A percentile compares a stretch with the other conserved stretches of the same genome.
Evolutionary conservation across 2,888 invertebrate species (phyloP).

Genomic region (Tanytarsus gracilentus): DNA sequence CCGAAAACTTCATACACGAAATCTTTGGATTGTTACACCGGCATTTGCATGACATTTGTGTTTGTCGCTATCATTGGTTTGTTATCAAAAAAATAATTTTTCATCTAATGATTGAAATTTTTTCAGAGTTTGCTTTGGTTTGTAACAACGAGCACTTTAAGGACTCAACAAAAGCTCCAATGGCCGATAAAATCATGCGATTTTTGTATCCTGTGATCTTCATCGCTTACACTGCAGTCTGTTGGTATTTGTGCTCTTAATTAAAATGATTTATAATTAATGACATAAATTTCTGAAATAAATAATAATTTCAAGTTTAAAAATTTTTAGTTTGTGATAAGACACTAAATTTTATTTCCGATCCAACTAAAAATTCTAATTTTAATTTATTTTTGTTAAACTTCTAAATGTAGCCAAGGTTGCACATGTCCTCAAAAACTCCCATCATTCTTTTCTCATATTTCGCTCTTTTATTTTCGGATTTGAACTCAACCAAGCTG

Average conservation of each 20-base stretch:
- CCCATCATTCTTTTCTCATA: slow-evolving; percentile 36
- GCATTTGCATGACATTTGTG: background rate
- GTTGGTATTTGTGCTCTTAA: too few species aligned
- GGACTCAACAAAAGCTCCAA: background rate
- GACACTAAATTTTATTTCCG: too few species aligned
- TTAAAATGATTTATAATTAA: too few species aligned
- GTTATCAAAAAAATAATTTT: background rate
- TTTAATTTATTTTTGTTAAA: too few species aligned
- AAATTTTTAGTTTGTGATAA: too few species aligned
- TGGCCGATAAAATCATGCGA: background rate
- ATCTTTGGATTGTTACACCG: background rate
- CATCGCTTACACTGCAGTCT: background rate
- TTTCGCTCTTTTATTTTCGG: slow-evolving; percentile 17
- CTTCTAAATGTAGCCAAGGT: slow-evolving; percentile 36
- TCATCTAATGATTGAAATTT: background rate
- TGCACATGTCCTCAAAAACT: slow-evolving; percentile 35
- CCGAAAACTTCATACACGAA: background rate
- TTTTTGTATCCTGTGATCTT: background rate
- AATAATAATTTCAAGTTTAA: too few species aligned
- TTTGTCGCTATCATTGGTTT: background rate
- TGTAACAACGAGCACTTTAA: background rate
- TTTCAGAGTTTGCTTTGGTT: background rate
- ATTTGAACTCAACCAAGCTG: background rate
- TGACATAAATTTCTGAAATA: too few species aligned
- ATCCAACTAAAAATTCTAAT: too few species aligned